Evolutionary conservation across 2,113 vertebrate genomes (phyloP).

Genomic region (Raja brachyura): DNA sequence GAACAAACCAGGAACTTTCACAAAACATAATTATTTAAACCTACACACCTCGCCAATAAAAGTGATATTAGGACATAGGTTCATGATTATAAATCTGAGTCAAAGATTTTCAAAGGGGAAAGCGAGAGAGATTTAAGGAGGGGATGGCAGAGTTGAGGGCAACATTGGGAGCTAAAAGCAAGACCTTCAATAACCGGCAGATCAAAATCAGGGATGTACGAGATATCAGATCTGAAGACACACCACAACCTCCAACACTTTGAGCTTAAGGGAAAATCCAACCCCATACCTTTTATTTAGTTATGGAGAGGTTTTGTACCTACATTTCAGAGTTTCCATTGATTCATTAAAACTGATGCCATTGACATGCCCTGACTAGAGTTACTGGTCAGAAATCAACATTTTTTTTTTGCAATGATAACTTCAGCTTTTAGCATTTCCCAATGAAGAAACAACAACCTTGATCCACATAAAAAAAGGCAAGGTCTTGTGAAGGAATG

Average conservation of each 20-base stretch:
- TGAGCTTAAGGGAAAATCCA: neutral
- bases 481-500: neutral
- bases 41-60: neutral
- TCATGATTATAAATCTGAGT: neutral
- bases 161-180: neutral
- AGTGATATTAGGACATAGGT: neutral
- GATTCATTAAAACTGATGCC: neutral
- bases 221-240: neutral
- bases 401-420: neutral
- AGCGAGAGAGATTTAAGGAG: neutral
- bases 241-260: neutral
- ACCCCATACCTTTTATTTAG: neutral
- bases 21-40: neutral
- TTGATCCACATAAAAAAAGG: neutral
- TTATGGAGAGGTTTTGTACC: neutral
- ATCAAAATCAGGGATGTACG: neutral
- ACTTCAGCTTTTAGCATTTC: neutral
- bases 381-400: neutral
- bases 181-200: neutral
- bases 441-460: neutral
- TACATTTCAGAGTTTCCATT: too few species aligned
- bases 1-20: neutral
- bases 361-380: too few species aligned
- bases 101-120: neutral
- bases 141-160: neutral